These are phyloP conservation scores for Ecdyonurus torrentis DNA, from an alignment of 2,888 invertebrate species.

Conservation along the genomic window DNA sequence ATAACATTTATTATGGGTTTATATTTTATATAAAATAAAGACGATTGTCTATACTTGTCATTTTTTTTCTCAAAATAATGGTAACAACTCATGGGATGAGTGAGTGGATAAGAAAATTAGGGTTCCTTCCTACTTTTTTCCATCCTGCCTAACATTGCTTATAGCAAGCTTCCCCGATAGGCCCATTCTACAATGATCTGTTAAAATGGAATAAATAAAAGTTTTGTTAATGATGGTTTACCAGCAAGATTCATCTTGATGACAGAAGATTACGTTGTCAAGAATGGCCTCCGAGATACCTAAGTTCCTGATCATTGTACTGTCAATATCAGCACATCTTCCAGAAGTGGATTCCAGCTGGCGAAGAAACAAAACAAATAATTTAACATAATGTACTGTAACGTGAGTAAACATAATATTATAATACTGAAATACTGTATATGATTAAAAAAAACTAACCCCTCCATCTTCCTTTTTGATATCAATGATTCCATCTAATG, in stretches of 20 bases:
- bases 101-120: not conserved
- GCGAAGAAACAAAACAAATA: slow-evolving; percentile 7
- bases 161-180: slow-evolving; percentile 4
- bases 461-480: slow-evolving; percentile 18
- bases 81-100: not conserved
- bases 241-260: slow-evolving; percentile 96
- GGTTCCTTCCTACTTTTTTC: not conserved
- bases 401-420: not conserved
- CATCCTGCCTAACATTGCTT: not conserved
- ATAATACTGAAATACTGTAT: slow-evolving; percentile 12
- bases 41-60: too few species aligned
- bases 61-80: too few species aligned
- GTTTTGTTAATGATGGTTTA: slow-evolving; percentile 16
- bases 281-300: slow-evolving; percentile 91
- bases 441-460: slow-evolving; percentile 11
- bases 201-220: not conserved
- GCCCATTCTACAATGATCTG: too few species aligned
- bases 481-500: slow-evolving; percentile 46
- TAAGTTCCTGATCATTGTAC: slow-evolving; percentile 26
- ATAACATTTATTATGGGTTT: too few species aligned
- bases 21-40: too few species aligned
- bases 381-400: not conserved
- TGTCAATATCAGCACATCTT: not conserved
- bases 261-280: slow-evolving; percentile 95
- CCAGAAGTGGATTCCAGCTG: too few species aligned